Conservation (phyloP, 2,797 vertebrate genomes). For the Todus mexicanus region DNA sequence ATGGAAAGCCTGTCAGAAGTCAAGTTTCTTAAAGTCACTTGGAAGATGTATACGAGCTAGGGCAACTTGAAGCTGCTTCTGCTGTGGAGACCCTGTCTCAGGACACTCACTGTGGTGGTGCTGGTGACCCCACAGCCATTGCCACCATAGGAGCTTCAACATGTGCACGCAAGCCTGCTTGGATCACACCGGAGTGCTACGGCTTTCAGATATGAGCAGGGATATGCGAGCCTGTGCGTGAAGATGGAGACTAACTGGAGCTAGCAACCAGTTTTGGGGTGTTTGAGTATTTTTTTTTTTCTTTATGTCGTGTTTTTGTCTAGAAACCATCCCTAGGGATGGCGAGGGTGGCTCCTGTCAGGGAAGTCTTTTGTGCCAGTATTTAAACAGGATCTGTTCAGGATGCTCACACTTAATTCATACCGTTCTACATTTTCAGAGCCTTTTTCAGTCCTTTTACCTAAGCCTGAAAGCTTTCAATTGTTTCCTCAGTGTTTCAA, state of each 20-base stretch:
- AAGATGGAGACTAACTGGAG: not conserved
- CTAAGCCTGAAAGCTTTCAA: slow-evolving; percentile 32
- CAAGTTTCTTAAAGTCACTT: not conserved
- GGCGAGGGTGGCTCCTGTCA: not conserved
- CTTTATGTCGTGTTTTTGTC: not conserved
- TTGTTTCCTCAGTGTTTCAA: slow-evolving; percentile 33
- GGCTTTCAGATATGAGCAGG: not conserved
- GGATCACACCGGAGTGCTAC: not conserved
- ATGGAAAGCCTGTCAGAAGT: not conserved
- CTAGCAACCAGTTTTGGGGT: not conserved
- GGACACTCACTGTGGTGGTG: not conserved
- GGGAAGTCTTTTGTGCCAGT: slow-evolving; percentile 21
- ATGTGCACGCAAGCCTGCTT: not conserved
- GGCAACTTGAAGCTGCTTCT: not conserved
- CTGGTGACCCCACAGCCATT: not conserved
- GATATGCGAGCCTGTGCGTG: accelerated
- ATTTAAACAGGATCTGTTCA: slow-evolving; percentile 27
- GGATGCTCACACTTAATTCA: slow-evolving; percentile 34
- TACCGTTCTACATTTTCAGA: not conserved
- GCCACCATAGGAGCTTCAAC: not conserved
- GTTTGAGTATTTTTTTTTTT: not conserved
- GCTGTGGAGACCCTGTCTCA: not conserved
- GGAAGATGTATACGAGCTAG: not conserved
- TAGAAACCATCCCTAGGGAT: not conserved
- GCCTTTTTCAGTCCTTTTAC: slow-evolving; percentile 16